These are phyloP conservation scores for Carabus problematicus DNA, from an alignment of 2,888 invertebrate species.

Conservation along the genomic window DNA sequence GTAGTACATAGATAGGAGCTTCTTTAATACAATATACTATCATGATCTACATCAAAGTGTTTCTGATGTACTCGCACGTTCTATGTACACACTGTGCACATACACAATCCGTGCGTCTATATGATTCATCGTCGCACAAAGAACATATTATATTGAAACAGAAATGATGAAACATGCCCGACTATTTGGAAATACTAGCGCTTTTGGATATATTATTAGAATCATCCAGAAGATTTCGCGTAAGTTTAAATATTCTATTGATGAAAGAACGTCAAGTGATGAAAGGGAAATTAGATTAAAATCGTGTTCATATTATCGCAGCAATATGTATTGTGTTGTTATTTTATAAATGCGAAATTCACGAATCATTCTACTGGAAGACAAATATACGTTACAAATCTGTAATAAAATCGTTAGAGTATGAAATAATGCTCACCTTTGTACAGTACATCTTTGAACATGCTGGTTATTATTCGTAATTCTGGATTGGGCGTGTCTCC, in stretches of 20 bases:
- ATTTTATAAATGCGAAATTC: too few relatives aligned
- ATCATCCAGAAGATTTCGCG: too few relatives aligned
- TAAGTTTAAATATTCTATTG: too few relatives aligned
- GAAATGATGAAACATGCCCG: slow-evolving; percentile 18
- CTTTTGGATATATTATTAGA: background rate
- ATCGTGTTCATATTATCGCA: too few relatives aligned
- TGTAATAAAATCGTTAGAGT: slow-evolving; percentile 29
- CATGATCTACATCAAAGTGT: slow-evolving; percentile 38
- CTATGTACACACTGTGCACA: slow-evolving; percentile 18
- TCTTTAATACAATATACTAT: slow-evolving; percentile 37
- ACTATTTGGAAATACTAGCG: slow-evolving; percentile 31
- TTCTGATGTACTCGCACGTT: slow-evolving; percentile 26
- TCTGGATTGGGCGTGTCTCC: slow-evolving; percentile 87
- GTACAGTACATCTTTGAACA: slow-evolving; percentile 84
- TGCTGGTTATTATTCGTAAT: slow-evolving; percentile 84
- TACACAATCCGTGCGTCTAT: slow-evolving; percentile 11
- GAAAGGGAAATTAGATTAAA: too few relatives aligned
- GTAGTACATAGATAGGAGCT: slow-evolving; percentile 2
- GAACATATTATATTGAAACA: slow-evolving; percentile 32
- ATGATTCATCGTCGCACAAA: background rate
- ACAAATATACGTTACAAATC: background rate
- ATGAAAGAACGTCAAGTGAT: too few relatives aligned
- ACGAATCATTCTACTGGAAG: background rate
- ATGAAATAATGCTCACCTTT: slow-evolving; percentile 70
- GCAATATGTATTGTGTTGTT: too few relatives aligned